Base-by-base conservation (phyloP, 1,140 invertebrate genomes). In the Bilobella aurantiaca region DNA sequence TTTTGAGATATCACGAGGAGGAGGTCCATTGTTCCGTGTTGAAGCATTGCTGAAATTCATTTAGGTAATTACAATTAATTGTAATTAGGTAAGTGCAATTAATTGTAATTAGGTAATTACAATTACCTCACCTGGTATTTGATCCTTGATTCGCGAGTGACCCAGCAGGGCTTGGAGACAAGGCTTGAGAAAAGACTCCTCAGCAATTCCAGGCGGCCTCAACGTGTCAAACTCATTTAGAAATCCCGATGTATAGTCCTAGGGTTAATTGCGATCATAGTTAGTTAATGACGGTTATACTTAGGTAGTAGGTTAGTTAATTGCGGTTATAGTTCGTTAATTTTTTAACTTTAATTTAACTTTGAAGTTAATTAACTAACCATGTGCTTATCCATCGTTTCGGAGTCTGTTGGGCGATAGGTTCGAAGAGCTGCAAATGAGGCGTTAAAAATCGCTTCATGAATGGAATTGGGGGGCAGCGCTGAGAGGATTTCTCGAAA, bases 91-190 rank as follows among this genome's bases (percentile, higher is more conserved):
- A n/a, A 23, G 23, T 27, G 28, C 3, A 28, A 25, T 28, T 16
- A 8, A 25, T 8, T 12, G 8, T 3, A 59, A 59, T 8, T 21
- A 12, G 16, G 3, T 64, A 21, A n/a, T n/a, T n/a, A n/a, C n/a
- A n/a, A n/a, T n/a, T n/a, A 31, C 23, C 61, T 66, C 58, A 71
- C 69, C 8, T n/a, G 65, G 32, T 1, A 67, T 29, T 16, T 62
- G 37, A 0, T 61, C 25, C 0, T 5, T 18, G 1, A 59, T 30
- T 1, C 63, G 23, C 0, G 68, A 63, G 34, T 72, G 71, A 56
- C 68, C 68, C 5, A 69, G 28, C 2, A 68, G n/a, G 0, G 65
- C 68, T 1, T 53, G 27, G 1, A 72, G 58, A 23, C 68, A 69
- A 28, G 49, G 47, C 0, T 49, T 23, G 0, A 67, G 16, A 18